Conservation (phyloP, 2,888 invertebrate genomes). For the Zaprionus obscuricornis region DNA sequence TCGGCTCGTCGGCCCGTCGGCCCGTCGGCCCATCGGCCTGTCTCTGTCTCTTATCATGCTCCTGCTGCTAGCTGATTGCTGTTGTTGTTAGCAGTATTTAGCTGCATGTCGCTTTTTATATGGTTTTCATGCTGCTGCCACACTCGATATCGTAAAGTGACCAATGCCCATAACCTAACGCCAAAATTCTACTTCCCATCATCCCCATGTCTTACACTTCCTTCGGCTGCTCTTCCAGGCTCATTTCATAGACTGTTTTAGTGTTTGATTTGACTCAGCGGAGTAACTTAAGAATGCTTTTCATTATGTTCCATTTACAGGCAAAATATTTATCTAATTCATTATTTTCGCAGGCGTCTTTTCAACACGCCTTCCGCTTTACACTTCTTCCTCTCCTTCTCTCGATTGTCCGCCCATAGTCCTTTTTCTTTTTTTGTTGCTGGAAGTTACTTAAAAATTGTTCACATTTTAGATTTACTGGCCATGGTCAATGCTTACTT, state of each 20-base stretch:
- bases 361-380: too few species aligned
- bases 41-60: not conserved
- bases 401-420: too few species aligned
- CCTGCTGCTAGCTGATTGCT: not conserved
- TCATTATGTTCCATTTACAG: slow-evolving; percentile 60
- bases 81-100: slow-evolving; percentile 14
- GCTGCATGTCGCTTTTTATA: slow-evolving; percentile 19
- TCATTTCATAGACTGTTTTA: slow-evolving; percentile 11
- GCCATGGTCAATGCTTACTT: too few species aligned
- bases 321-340: slow-evolving; percentile 57
- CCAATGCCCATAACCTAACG: too few species aligned
- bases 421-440: too few species aligned
- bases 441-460: too few species aligned
- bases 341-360: too few species aligned
- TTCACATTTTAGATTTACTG: too few species aligned
- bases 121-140: not conserved
- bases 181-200: too few species aligned
- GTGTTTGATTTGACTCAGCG: slow-evolving; percentile 36
- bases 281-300: slow-evolving; percentile 50
- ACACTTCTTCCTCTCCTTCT: too few species aligned
- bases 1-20: slow-evolving; percentile 15
- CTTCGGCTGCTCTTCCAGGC: too few species aligned
- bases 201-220: too few species aligned
- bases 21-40: slow-evolving; percentile 10
- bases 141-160: not conserved